A percentile compares a stretch with the other conserved stretches of the same genome.
Evolutionary conservation across 1,140 invertebrate species (phyloP).

Genomic region (Sitodiplosis mosellana): DNA sequence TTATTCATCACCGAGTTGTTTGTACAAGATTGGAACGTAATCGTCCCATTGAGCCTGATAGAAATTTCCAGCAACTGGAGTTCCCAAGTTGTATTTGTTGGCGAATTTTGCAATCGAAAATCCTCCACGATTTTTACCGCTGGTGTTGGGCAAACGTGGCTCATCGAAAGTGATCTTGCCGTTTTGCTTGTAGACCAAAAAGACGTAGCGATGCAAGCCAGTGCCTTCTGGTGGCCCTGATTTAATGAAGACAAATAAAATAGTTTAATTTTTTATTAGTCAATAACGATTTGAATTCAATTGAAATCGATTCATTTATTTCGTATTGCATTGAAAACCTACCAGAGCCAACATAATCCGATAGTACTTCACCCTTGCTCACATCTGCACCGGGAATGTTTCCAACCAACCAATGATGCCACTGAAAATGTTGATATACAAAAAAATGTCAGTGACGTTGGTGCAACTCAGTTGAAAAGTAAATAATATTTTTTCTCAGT

Average conservation of each 20-base stretch:
- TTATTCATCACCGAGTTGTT: slow-evolving; percentile 32
- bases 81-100: slow-evolving; percentile 59
- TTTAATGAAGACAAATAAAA: not conserved
- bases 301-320: no score
- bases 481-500: no score
- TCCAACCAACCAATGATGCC: slow-evolving; percentile 81
- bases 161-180: slow-evolving; percentile 3
- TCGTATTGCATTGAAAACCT: slow-evolving; percentile 11
- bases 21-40: slow-evolving; percentile 64
- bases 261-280: no score
- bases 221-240: slow-evolving; percentile 69
- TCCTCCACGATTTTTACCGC: slow-evolving; percentile 47
- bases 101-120: slow-evolving; percentile 72
- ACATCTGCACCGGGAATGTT: slow-evolving; percentile 74
- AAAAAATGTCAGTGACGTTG: no score
- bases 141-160: slow-evolving; percentile 31
- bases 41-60: slow-evolving; percentile 80
- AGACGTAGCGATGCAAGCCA: slow-evolving; percentile 80
- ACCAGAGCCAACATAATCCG: slow-evolving; percentile 71
- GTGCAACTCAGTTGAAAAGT: no score
- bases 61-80: slow-evolving; percentile 74
- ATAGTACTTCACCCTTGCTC: slow-evolving; percentile 48
- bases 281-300: no score
- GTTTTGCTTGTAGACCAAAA: slow-evolving; percentile 61
- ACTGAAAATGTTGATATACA: slow-evolving; percentile 37